Evolutionary conservation across 2,888 invertebrate species (phyloP).

Genomic region (Poecilobothrus nobilitatus): DNA sequence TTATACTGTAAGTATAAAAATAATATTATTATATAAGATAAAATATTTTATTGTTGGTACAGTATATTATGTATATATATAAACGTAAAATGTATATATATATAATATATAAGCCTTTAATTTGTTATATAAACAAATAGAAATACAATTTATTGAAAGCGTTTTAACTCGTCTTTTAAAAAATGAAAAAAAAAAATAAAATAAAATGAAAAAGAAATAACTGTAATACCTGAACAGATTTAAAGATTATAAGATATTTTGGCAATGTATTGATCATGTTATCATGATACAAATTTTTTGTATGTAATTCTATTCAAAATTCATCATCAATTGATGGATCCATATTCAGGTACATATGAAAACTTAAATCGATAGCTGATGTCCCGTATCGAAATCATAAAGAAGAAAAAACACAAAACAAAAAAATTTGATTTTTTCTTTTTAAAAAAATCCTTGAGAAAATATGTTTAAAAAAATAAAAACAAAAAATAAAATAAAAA

Average conservation of each 20-base stretch:
- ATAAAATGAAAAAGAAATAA: not conserved
- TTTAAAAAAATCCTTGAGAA: too few species aligned
- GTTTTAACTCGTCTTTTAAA: not conserved
- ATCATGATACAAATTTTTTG: constrained; percentile 33
- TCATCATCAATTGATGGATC: constrained; percentile 24
- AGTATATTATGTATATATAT: too few species aligned
- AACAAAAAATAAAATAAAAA: not conserved
- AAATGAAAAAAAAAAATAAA: not conserved
- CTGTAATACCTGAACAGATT: constrained; percentile 17
- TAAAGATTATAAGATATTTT: constrained; percentile 25
- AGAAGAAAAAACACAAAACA: too few species aligned
- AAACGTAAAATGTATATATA: too few species aligned
- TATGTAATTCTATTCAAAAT: constrained; percentile 31
- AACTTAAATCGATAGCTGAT: constrained; percentile 36
- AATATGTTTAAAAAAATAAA: too few species aligned
- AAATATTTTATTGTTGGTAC: too few species aligned
- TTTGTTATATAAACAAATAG: not conserved
- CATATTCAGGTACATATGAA: constrained; percentile 40
- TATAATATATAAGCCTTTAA: too few species aligned
- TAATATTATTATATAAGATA: too few species aligned
- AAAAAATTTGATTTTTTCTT: not conserved
- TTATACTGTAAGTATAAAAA: too few species aligned
- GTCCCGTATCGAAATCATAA: constrained; percentile 37
- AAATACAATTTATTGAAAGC: not conserved
- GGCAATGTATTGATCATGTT: constrained; percentile 30